Percentiles rank a stretch among this genome's conserved stretches.
phyloP scores from a whole-genome alignment of 2,797 vertebrate species.

The Pseudomugil tenellus region DNA sequence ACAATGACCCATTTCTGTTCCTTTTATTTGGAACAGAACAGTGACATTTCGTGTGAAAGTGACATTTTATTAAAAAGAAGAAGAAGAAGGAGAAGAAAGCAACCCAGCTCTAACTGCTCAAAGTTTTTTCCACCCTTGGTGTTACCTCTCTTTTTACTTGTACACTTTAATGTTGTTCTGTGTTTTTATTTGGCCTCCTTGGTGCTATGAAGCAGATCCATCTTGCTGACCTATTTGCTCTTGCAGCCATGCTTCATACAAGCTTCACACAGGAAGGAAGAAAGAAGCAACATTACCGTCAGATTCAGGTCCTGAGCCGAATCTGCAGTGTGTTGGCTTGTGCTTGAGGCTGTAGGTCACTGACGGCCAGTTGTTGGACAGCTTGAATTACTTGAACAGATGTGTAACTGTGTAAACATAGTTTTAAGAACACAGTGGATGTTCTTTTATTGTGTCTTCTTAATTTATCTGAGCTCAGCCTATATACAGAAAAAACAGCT shows the following conservation, averaged over 20 bases:
- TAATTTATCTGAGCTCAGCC: not conserved
- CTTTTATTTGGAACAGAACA: slow-evolving; percentile 46
- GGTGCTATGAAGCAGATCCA: slow-evolving; percentile 1
- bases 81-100: not conserved
- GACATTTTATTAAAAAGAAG: slow-evolving; percentile 6
- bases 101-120: not conserved
- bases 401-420: slow-evolving; percentile 14
- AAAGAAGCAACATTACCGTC: not conserved
- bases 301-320: slow-evolving; percentile 13
- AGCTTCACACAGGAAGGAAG: not conserved
- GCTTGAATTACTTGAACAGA: slow-evolving; percentile 42
- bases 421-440: slow-evolving; percentile 9
- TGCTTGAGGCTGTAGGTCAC: slow-evolving; percentile 74
- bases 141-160: not conserved
- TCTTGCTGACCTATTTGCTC: slow-evolving; percentile 36
- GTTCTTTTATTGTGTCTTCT: slow-evolving; percentile 20
- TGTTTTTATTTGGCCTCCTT: slow-evolving; percentile 4
- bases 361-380: slow-evolving; percentile 34
- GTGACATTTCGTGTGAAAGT: slow-evolving; percentile 42
- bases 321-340: slow-evolving; percentile 10
- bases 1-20: slow-evolving; percentile 62
- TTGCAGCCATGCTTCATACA: slow-evolving; percentile 12
- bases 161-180: not conserved
- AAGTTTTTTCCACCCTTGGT: not conserved
- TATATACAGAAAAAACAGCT: slow-evolving; percentile 8